A percentile compares a stretch with the other conserved stretches of the same genome.
These are phyloP conservation scores for Ficedula albicollis DNA, from an alignment of 2,797 vertebrate species.

Conservation along the genomic window DNA sequence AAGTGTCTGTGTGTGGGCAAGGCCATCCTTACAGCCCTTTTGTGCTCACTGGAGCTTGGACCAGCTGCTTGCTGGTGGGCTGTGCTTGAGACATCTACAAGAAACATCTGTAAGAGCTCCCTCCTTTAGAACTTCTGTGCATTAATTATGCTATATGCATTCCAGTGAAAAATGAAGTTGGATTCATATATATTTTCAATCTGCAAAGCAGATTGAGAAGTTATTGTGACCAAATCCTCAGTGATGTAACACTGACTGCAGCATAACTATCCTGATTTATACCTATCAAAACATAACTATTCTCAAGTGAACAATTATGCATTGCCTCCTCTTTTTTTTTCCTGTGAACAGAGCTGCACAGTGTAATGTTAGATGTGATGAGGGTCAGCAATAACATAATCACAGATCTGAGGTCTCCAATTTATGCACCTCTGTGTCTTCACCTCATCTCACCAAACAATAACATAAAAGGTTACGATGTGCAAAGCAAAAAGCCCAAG, in stretches of 20 bases:
- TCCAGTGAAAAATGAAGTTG: not conserved
- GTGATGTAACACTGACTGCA: not conserved
- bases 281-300: not conserved
- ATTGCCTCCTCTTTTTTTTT: not conserved
- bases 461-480: slow-evolving; percentile 60
- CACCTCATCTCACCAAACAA: slow-evolving; percentile 49
- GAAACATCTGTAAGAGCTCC: not conserved
- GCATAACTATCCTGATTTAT: not conserved
- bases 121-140: not conserved
- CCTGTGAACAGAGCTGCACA: not conserved
- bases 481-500: slow-evolving; percentile 58
- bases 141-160: not conserved
- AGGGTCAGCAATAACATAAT: slow-evolving; percentile 52
- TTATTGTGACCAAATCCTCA: not conserved
- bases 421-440: slow-evolving; percentile 45
- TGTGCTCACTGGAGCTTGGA: not conserved
- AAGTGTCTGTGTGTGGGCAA: not conserved
- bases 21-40: not conserved
- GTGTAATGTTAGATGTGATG: slow-evolving; percentile 15
- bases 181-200: not conserved
- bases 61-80: not conserved
- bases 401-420: slow-evolving; percentile 41
- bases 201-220: not conserved
- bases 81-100: not conserved
- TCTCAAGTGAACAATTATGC: not conserved